A percentile compares a stretch with the other conserved stretches of the same genome.
phyloP scores from a whole-genome alignment of 2,797 vertebrate species.

The Dicrostonyx torquatus region DNA sequence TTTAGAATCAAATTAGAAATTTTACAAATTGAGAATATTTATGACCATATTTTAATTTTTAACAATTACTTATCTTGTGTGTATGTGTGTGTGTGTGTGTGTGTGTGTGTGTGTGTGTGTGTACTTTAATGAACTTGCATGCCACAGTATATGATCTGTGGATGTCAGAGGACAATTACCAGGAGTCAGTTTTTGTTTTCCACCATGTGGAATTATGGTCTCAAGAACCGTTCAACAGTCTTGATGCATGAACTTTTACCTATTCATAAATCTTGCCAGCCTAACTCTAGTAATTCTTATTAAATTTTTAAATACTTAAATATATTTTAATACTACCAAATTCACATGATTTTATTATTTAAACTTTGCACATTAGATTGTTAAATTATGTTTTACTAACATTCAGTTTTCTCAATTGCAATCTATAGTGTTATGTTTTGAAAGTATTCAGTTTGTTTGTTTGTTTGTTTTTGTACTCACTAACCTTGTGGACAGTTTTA shows the following conservation, averaged over 20 bases:
- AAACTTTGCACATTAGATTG: not conserved
- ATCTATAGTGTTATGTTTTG: not conserved
- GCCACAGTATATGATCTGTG: not conserved
- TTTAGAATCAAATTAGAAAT: not conserved
- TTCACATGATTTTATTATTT: not conserved
- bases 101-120: too few relatives aligned
- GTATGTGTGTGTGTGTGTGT: not conserved
- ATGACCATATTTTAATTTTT: not conserved
- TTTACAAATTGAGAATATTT: not conserved
- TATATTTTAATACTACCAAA: not conserved
- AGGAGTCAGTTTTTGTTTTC: not conserved
- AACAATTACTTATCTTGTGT: not conserved
- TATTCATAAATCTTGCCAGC: not conserved
- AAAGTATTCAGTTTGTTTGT: not conserved
- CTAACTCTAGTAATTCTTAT: not conserved
- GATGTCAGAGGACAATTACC: too few relatives aligned
- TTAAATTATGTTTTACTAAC: not conserved
- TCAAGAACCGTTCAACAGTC: not conserved
- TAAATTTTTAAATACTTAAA: not conserved
- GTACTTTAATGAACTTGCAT: not conserved
- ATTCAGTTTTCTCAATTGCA: not conserved
- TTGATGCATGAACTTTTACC: not conserved
- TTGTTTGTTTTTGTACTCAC: not conserved
- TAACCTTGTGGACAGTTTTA: not conserved
- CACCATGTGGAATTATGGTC: not conserved